Percentiles rank a stretch among this genome's conserved stretches.
Evolutionary conservation across 2,113 vertebrate species (phyloP).

Genomic region (Charina bottae): DNA sequence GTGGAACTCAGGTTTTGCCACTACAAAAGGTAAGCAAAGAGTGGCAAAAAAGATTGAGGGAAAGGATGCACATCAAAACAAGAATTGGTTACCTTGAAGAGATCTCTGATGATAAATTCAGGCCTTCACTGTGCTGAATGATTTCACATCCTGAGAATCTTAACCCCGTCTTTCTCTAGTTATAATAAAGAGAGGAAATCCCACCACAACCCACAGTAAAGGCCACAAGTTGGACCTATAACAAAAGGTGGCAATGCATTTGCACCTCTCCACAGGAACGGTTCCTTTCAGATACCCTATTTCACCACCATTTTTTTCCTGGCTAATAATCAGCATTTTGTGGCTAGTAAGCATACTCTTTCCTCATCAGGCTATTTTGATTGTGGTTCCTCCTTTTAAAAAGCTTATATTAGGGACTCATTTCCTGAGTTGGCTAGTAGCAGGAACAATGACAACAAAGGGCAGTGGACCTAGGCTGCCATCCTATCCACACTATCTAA

Average conservation of each 20-base stretch:
- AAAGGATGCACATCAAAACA: neutral
- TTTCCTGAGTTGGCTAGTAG: neutral
- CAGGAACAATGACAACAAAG: neutral
- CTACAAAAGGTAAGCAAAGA: neutral
- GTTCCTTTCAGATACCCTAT: neutral
- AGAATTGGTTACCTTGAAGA: neutral
- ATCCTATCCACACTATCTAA: neutral
- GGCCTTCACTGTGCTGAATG: neutral
- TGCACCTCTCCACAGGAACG: too few relatives aligned
- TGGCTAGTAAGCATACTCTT: neutral
- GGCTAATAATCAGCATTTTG: neutral
- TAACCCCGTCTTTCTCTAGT: neutral
- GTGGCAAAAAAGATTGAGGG: neutral
- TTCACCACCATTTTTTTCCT: neutral
- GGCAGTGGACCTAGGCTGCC: neutral
- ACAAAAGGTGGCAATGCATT: neutral
- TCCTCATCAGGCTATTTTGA: neutral
- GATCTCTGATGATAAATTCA: neutral
- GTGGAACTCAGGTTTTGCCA: neutral
- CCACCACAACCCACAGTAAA: neutral
- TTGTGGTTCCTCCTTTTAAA: neutral
- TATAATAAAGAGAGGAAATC: neutral
- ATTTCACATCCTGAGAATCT: neutral
- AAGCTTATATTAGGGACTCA: neutral
- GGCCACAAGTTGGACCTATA: neutral